These are phyloP conservation scores for Tinamus guttatus DNA, from an alignment of 2,113 vertebrate species.

Conservation along the genomic window DNA sequence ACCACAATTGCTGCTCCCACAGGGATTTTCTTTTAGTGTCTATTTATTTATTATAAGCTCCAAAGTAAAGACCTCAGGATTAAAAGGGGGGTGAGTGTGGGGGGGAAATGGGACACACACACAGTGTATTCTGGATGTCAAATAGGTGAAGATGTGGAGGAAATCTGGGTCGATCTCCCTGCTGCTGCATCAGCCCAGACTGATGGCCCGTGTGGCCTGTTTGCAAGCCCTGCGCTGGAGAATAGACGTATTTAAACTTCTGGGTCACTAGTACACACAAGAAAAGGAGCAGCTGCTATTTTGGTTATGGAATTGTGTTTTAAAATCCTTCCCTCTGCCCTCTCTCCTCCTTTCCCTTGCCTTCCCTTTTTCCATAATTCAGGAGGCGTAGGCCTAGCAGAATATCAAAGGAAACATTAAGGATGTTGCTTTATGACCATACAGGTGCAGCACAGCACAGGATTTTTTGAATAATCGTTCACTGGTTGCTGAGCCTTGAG, in stretches of 20 bases:
- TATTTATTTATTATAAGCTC: conserved; percentile 53
- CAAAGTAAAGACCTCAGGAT: conserved; percentile 25
- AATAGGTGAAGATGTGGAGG: not conserved
- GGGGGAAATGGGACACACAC: not conserved
- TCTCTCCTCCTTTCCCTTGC: not conserved
- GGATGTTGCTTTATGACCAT: not conserved
- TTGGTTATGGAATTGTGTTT: not conserved
- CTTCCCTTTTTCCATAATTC: not conserved
- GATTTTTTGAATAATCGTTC: not conserved
- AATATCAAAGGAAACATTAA: not conserved
- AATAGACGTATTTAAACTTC: not conserved
- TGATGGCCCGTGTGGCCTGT: not conserved
- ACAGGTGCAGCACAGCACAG: not conserved
- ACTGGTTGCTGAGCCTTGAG: not conserved
- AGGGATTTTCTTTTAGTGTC: conserved; percentile 65
- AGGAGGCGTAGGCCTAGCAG: not conserved
- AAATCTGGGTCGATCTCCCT: not conserved
- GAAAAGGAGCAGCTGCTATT: not conserved
- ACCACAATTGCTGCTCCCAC: conserved; percentile 50
- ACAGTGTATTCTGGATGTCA: not conserved
- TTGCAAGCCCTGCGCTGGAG: not conserved
- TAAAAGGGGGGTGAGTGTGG: not conserved
- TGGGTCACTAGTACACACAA: not conserved
- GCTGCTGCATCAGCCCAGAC: accelerated
- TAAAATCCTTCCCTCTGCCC: not conserved